Conservation (phyloP, 2,797 vertebrate genomes). For the Apodemus agrarius region DNA sequence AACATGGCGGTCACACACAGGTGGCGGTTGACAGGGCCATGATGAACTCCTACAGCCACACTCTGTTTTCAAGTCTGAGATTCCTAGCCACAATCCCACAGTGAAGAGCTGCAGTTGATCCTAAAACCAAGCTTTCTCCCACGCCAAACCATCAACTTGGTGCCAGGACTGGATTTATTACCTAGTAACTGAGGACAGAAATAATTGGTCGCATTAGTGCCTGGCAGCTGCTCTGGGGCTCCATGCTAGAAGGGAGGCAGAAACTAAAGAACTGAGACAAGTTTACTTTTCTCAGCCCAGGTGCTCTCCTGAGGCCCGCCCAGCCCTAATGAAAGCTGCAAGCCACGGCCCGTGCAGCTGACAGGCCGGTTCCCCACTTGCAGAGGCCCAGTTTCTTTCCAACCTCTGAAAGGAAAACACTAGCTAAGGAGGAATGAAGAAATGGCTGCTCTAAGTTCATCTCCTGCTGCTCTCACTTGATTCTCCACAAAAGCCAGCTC, state of each 20-base stretch:
- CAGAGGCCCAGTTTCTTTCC: conserved; percentile 67
- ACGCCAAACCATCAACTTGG: conserved; percentile 41
- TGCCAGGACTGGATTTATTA: conserved; percentile 78
- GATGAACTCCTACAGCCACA: conserved; percentile 17
- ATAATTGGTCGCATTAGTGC: conserved; percentile 78
- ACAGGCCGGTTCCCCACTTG: conserved; percentile 75
- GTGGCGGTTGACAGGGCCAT: background rate
- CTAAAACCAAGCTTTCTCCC: conserved; percentile 60
- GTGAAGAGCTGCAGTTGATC: background rate
- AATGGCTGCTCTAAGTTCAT: conserved; percentile 69
- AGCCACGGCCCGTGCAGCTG: conserved; percentile 74
- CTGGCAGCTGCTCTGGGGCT: conserved; percentile 49
- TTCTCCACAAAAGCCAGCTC: conserved; percentile 39
- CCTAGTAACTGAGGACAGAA: conserved; percentile 80
- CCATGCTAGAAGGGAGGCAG: background rate
- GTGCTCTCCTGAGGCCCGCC: conserved; percentile 64
- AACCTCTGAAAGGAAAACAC: conserved; percentile 72
- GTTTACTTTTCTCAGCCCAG: conserved; percentile 78
- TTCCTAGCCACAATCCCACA: background rate
- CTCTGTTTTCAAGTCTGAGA: conserved; percentile 13
- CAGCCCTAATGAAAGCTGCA: conserved; percentile 73
- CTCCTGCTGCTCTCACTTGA: conserved; percentile 59
- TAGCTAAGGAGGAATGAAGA: conserved; percentile 70
- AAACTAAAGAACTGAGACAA: conserved; percentile 57
- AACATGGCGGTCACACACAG: background rate